Conservation (phyloP, 2,888 invertebrate genomes). For the Allygus modestus region DNA sequence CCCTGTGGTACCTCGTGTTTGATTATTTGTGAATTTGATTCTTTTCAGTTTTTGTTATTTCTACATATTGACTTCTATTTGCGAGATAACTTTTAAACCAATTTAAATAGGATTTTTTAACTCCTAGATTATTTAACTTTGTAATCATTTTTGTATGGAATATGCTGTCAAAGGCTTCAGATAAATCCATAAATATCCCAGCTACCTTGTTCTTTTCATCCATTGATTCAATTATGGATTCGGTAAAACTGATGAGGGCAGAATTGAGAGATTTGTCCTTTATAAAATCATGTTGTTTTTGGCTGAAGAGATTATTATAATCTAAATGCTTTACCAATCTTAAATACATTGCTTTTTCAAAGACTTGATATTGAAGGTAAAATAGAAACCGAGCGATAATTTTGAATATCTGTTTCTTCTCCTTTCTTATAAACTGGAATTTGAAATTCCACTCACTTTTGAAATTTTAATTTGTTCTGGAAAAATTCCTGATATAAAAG, state of each 20-base stretch:
- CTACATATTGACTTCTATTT: constrained; percentile 29
- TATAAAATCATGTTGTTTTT: constrained; percentile 33
- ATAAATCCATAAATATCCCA: constrained; percentile 39
- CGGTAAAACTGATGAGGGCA: constrained; percentile 14
- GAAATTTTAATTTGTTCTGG: constrained; percentile 36
- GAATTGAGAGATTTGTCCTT: constrained; percentile 3
- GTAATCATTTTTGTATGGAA: constrained; percentile 1
- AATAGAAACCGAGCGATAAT: constrained; percentile 32
- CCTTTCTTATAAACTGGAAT: constrained; percentile 39
- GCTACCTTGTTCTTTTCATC: neutral
- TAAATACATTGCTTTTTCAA: constrained; percentile 30
- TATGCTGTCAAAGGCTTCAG: constrained; percentile 26
- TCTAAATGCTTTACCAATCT: constrained; percentile 23
- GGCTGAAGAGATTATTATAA: neutral
- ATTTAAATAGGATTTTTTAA: constrained; percentile 16
- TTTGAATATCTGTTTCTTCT: constrained; percentile 30
- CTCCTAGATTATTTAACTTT: neutral
- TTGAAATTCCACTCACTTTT: too few species aligned
- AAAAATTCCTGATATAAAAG: constrained; percentile 22
- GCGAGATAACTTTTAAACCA: constrained; percentile 5
- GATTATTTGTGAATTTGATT: constrained; percentile 19
- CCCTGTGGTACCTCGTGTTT: neutral
- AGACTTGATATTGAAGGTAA: constrained; percentile 37
- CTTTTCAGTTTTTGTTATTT: neutral
- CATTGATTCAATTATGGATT: constrained; percentile 30